Percentiles rank a stretch among this genome's conserved stretches.
Conservation (phyloP, 2,888 invertebrate species). For the Lasioglossum morio region DNA sequence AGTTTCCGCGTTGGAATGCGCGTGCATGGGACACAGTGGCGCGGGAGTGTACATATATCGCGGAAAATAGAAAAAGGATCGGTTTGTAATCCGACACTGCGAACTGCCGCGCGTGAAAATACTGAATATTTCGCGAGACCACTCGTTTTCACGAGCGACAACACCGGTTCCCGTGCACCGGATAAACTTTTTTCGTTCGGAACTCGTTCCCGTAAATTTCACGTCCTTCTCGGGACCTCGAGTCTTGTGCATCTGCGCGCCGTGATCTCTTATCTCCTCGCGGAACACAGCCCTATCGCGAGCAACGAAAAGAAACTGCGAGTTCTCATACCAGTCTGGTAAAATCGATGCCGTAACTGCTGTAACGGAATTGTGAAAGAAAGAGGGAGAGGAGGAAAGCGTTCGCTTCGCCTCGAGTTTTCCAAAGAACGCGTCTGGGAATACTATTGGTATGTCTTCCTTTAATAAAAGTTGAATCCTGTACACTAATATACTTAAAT, state of each 20-base stretch:
- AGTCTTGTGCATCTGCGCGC: not conserved
- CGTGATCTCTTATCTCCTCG: not conserved
- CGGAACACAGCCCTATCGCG: not conserved
- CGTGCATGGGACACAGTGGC: not conserved
- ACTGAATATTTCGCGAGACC: conserved; percentile 22
- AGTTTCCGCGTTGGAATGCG: conserved; percentile 16
- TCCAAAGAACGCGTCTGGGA: not conserved
- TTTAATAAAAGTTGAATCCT: no score
- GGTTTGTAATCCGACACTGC: conserved; percentile 20
- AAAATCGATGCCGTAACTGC: not conserved
- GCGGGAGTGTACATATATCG: not conserved
- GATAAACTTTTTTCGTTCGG: not conserved
- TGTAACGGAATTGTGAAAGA: not conserved
- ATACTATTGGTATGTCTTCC: not conserved
- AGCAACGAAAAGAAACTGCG: not conserved
- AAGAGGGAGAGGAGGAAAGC: not conserved
- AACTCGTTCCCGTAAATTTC: not conserved
- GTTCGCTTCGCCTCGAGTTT: not conserved
- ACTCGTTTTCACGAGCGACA: not conserved
- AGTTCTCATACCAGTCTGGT: not conserved
- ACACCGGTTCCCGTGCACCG: not conserved
- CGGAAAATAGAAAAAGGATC: conserved; percentile 26
- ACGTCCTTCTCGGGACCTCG: not conserved
- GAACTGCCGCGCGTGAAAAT: conserved; percentile 2
- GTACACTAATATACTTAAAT: no score